A percentile compares a stretch with the other conserved stretches of the same genome.
phyloP scores from a whole-genome alignment of 2,113 vertebrate genomes.

The Gnathonemus longibarbis region DNA sequence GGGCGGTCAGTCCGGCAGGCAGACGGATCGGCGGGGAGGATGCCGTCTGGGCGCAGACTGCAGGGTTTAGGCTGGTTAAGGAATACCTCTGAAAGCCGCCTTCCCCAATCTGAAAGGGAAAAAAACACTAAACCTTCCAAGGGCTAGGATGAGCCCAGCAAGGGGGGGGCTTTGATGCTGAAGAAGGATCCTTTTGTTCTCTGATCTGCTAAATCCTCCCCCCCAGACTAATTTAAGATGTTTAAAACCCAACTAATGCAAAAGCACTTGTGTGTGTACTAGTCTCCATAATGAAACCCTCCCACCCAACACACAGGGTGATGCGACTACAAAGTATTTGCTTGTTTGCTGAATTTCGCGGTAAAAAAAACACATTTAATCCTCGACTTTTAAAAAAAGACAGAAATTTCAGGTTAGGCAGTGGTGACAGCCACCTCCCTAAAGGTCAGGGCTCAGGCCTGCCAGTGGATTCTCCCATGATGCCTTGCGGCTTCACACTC shows the following conservation, averaged over 20 bases:
- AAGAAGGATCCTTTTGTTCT: constrained; percentile 57
- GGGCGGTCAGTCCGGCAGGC: not conserved
- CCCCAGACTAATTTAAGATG: constrained; percentile 53
- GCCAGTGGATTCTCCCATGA: not conserved
- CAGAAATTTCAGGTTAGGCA: not conserved
- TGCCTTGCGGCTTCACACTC: not conserved
- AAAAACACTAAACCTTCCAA: constrained; percentile 31
- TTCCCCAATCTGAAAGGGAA: constrained; percentile 47
- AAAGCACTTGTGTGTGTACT: constrained; percentile 52
- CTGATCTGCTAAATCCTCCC: constrained; percentile 54
- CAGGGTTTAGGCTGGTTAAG: constrained; percentile 46
- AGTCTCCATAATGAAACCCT: constrained; percentile 33
- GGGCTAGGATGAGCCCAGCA: constrained; percentile 41
- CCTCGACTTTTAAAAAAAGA: not conserved
- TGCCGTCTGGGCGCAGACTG: not conserved
- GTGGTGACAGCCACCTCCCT: not conserved
- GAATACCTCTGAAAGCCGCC: constrained; percentile 63
- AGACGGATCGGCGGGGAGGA: not conserved
- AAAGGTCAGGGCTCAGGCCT: not conserved
- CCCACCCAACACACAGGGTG: not conserved
- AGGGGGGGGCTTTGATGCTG: constrained; percentile 51
- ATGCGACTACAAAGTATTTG: not conserved
- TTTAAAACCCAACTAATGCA: constrained; percentile 78
- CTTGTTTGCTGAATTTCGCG: not conserved
- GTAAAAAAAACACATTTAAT: not conserved